Percentiles rank a stretch among this genome's conserved stretches.
Evolutionary conservation across 2,113 vertebrate species (phyloP).

Genomic region (Eubucco bourcierii): DNA sequence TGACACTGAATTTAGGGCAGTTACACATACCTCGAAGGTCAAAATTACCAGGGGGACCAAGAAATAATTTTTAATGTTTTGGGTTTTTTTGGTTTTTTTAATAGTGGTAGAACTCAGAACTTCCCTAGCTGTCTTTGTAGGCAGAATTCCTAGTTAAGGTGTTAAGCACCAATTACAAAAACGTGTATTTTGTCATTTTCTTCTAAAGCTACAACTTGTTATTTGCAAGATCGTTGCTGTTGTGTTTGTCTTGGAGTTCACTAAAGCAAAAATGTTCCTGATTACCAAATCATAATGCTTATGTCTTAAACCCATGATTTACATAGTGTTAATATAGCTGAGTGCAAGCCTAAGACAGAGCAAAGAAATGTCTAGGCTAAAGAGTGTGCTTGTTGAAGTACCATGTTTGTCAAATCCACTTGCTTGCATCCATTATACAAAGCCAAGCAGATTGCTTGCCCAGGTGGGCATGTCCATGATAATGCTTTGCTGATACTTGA

Average conservation of each 20-base stretch:
- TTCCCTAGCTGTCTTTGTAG: background rate
- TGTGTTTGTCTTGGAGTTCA: conserved; percentile 28
- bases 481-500: background rate
- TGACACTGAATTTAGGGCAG: background rate
- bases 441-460: background rate
- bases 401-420: background rate
- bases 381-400: background rate
- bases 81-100: background rate
- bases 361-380: background rate
- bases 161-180: background rate
- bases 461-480: background rate
- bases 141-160: background rate
- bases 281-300: conserved; percentile 14
- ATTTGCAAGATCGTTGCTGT: background rate
- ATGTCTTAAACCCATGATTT: conserved; percentile 2
- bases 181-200: background rate
- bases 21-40: background rate
- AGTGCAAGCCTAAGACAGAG: background rate
- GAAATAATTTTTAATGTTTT: background rate
- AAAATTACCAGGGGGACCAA: background rate
- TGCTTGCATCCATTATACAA: background rate
- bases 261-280: background rate
- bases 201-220: background rate
- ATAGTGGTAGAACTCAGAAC: background rate
- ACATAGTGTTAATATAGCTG: background rate